A percentile compares a stretch with the other conserved stretches of the same genome.
These are phyloP conservation scores for Siniperca chuatsi DNA, from an alignment of 2,113 vertebrate genomes.

Conservation along the genomic window DNA sequence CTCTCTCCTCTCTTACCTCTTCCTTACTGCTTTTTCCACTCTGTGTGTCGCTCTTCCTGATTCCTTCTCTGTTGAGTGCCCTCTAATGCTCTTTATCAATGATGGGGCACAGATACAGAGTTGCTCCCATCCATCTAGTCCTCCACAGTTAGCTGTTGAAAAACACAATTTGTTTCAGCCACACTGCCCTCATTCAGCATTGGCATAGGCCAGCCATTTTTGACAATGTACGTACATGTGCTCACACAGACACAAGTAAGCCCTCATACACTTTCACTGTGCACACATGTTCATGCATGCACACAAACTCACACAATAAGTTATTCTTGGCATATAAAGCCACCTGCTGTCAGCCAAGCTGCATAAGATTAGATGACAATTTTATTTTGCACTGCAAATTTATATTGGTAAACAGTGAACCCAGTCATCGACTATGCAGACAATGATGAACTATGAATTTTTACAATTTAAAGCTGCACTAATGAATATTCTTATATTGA, in stretches of 20 bases:
- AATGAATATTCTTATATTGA: not conserved
- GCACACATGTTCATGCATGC: not conserved
- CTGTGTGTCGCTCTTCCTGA: not conserved
- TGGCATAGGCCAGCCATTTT: conserved; percentile 9
- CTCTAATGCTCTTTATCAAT: conserved; percentile 46
- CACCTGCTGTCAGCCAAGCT: conserved; percentile 13
- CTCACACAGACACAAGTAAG: conserved; percentile 18
- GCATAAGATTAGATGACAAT: not conserved
- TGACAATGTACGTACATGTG: not conserved
- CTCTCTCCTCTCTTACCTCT: not conserved
- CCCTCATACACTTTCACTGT: conserved; percentile 3
- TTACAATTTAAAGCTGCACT: not conserved
- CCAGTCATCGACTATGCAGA: not conserved
- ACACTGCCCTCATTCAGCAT: not conserved
- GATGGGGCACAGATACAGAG: conserved; percentile 26
- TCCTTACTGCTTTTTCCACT: not conserved
- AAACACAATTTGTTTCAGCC: conserved; percentile 12
- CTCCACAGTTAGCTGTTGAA: conserved; percentile 13
- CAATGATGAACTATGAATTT: not conserved
- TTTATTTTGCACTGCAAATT: conserved; percentile 7
- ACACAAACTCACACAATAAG: conserved; percentile 1
- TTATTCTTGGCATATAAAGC: conserved; percentile 12
- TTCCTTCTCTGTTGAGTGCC: conserved; percentile 15
- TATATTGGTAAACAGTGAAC: not conserved
- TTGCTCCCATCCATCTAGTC: conserved; percentile 8